Evolutionary conservation across 1,140 invertebrate species (phyloP).

Genomic region (Wiebesia pumilae): DNA sequence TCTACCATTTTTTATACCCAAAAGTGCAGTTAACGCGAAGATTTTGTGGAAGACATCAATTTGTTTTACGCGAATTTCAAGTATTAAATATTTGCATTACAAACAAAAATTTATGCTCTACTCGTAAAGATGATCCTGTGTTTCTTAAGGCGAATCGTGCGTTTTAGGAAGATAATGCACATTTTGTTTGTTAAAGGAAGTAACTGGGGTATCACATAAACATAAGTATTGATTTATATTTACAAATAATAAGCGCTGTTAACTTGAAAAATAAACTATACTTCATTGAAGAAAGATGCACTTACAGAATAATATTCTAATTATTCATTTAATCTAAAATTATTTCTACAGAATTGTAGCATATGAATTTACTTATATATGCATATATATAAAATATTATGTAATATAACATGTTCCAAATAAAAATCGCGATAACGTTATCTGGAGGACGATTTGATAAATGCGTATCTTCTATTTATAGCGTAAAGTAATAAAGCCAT

Average conservation of each 20-base stretch:
- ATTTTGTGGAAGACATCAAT: background rate
- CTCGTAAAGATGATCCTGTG: background rate
- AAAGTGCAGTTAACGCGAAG: background rate
- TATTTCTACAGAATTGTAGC: background rate
- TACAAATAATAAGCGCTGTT: background rate
- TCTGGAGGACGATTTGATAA: background rate
- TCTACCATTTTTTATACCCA: too few species aligned
- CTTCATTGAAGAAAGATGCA: background rate
- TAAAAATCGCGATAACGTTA: background rate
- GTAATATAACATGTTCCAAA: background rate
- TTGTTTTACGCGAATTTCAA: background rate
- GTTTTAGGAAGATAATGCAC: too few species aligned
- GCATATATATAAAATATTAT: background rate
- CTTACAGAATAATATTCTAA: background rate
- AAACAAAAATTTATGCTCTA: background rate
- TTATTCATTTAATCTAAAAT: background rate
- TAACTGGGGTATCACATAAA: background rate
- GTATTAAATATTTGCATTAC: background rate
- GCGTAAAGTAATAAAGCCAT: background rate
- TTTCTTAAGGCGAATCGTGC: background rate
- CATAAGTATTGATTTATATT: background rate
- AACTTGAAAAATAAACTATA: background rate
- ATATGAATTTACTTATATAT: background rate
- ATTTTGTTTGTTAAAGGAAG: background rate
- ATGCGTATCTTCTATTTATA: background rate